These are phyloP conservation scores for Cephus pygmeus DNA, from an alignment of 2,888 invertebrate species.

Conservation along the genomic window DNA sequence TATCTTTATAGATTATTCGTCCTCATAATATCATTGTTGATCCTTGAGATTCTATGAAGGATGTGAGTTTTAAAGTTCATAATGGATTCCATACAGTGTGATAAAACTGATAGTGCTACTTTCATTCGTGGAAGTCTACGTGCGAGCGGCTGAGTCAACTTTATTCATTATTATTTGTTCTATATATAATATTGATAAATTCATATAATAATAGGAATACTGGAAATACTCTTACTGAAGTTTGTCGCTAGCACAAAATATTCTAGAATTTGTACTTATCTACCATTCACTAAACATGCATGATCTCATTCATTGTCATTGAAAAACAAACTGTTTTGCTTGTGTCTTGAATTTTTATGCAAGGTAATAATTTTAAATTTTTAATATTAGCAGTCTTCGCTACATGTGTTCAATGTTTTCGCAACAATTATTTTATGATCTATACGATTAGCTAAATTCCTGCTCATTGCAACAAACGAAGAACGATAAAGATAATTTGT, in stretches of 20 bases:
- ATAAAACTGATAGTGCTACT: background rate
- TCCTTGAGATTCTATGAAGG: background rate
- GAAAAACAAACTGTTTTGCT: too few relatives aligned
- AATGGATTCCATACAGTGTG: background rate
- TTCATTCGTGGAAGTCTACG: background rate
- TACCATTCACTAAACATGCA: background rate
- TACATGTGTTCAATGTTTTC: background rate
- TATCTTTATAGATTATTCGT: background rate
- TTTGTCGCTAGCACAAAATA: background rate
- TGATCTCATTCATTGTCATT: too few relatives aligned
- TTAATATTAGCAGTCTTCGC: background rate
- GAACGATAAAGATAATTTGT: background rate
- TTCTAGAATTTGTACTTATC: background rate
- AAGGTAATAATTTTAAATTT: background rate
- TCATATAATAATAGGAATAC: background rate
- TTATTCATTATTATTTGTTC: background rate
- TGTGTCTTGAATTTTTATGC: too few relatives aligned
- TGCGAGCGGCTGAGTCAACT: background rate
- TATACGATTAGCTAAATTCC: background rate
- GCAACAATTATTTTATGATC: background rate
- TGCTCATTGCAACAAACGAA: background rate
- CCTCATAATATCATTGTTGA: background rate
- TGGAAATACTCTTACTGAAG: background rate
- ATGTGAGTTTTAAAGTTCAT: background rate
- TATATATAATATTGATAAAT: background rate